phyloP scores from a whole-genome alignment of 2,113 vertebrate genomes.

The Callorhinus ursinus region DNA sequence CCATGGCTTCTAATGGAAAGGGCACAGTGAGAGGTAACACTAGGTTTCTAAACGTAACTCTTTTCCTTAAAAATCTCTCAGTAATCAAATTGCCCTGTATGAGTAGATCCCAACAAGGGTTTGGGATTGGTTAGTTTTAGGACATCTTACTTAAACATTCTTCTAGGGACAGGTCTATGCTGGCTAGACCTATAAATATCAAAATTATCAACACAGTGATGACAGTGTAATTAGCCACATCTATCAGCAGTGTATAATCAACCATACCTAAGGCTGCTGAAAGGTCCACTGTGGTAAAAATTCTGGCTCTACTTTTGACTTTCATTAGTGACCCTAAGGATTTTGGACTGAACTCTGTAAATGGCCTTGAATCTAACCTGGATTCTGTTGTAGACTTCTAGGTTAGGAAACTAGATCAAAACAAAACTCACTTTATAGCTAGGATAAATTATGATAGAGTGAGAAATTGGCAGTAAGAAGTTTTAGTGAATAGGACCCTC shows the following conservation, averaged over 20 bases:
- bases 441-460: background rate
- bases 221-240: conserved; percentile 55
- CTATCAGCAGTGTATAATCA: conserved; percentile 55
- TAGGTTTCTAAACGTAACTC: conserved; percentile 14
- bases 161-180: conserved; percentile 29
- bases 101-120: background rate
- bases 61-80: conserved; percentile 30
- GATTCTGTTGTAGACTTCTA: background rate
- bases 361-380: conserved; percentile 33
- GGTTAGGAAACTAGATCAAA: conserved; percentile 31
- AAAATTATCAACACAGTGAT: conserved; percentile 43
- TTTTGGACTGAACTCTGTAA: conserved; percentile 36
- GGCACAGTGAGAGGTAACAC: background rate
- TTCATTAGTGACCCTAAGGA: conserved; percentile 4
- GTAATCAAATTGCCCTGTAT: conserved; percentile 37
- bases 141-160: conserved; percentile 50
- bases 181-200: background rate
- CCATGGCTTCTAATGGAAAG: conserved; percentile 18
- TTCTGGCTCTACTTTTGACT: background rate
- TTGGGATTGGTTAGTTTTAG: conserved; percentile 50
- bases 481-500: conserved; percentile 18
- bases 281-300: conserved; percentile 13
- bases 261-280: background rate
- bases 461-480: conserved; percentile 37
- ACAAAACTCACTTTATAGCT: background rate